Percentiles rank a stretch among this genome's conserved stretches.
phyloP scores from a whole-genome alignment of 2,888 invertebrate genomes.

The Macroteleia sp. region DNA sequence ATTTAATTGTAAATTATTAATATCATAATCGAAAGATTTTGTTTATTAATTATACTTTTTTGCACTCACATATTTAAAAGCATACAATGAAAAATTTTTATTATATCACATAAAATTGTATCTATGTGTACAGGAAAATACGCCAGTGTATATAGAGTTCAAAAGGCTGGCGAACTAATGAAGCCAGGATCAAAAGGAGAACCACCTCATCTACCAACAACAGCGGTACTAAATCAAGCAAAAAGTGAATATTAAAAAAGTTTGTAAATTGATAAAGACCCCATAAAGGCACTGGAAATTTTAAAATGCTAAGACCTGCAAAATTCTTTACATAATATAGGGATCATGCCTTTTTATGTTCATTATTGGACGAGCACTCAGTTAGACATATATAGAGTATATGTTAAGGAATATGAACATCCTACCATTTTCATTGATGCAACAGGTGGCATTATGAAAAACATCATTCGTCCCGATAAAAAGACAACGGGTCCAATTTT shows the following conservation, averaged over 20 bases:
- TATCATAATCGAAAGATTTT: too few relatives aligned
- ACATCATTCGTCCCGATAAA: conserved; percentile 23
- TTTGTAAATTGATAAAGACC: neutral
- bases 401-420: neutral
- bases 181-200: too few relatives aligned
- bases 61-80: too few relatives aligned
- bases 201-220: too few relatives aligned
- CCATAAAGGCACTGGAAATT: neutral
- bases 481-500: conserved; percentile 39
- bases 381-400: conserved; percentile 14
- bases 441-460: conserved; percentile 43
- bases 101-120: too few relatives aligned
- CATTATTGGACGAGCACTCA: conserved; percentile 26
- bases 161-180: too few relatives aligned
- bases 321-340: conserved; percentile 14
- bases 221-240: neutral
- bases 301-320: neutral
- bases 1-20: too few relatives aligned
- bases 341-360: conserved; percentile 1
- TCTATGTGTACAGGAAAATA: too few relatives aligned
- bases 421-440: conserved; percentile 32
- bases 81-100: too few relatives aligned
- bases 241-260: neutral
- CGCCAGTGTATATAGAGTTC: too few relatives aligned
- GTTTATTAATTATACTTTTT: too few relatives aligned